phyloP scores from a whole-genome alignment of 1,140 invertebrate species.

The Neodiprion lecontei region DNA sequence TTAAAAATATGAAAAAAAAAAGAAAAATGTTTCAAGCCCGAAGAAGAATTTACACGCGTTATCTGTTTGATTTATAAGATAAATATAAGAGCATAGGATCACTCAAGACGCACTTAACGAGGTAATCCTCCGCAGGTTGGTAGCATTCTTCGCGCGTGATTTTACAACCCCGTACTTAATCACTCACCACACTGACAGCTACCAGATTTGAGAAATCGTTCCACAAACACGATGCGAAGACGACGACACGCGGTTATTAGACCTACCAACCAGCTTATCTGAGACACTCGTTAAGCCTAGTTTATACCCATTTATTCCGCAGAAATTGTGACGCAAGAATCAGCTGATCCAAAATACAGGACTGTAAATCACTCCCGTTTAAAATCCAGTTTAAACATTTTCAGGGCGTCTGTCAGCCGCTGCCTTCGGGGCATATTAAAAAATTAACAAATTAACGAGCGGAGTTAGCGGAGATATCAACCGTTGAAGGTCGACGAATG shows the following conservation, averaged over 20 bases:
- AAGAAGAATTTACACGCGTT: constrained; percentile 35
- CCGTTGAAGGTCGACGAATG: background rate
- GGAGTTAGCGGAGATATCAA: background rate
- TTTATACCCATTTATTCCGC: constrained; percentile 52
- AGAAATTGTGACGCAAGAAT: constrained; percentile 6
- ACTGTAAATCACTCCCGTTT: constrained; percentile 6
- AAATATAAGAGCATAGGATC: constrained; percentile 51
- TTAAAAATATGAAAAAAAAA: constrained; percentile 51
- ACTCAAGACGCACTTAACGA: constrained; percentile 52
- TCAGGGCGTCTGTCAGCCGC: background rate
- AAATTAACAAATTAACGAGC: constrained; percentile 9
- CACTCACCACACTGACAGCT: constrained; percentile 47
- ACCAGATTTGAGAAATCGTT: constrained; percentile 53
- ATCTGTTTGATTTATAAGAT: constrained; percentile 61
- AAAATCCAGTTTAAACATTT: constrained; percentile 15
- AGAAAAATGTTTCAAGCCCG: background rate
- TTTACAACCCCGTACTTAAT: constrained; percentile 52
- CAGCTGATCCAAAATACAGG: constrained; percentile 9
- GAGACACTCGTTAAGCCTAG: constrained; percentile 51
- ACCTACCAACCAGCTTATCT: constrained; percentile 49
- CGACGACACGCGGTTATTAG: constrained; percentile 28
- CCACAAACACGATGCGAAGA: constrained; percentile 41
- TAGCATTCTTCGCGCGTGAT: constrained; percentile 39
- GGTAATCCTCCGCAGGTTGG: constrained; percentile 50
- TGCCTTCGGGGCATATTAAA: background rate